These are phyloP conservation scores for Silurus aristotelis DNA, from an alignment of 2,797 vertebrate genomes.

Conservation along the genomic window DNA sequence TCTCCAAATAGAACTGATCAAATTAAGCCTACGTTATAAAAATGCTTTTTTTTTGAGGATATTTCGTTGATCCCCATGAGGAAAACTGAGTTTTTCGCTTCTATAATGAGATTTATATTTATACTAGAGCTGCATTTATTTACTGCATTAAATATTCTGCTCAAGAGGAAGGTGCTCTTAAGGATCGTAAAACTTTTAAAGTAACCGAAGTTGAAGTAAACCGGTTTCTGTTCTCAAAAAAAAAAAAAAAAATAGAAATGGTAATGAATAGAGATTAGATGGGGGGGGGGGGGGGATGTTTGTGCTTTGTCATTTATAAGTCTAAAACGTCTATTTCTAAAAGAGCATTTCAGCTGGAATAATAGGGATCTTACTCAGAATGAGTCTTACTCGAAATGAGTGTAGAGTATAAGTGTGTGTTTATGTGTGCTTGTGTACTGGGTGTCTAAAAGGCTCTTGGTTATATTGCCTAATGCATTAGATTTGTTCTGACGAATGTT, in stretches of 20 bases:
- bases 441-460: background rate
- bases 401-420: background rate
- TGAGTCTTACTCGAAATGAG: background rate
- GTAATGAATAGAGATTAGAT: background rate
- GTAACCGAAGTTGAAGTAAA: background rate
- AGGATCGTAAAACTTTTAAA: background rate
- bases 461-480: background rate
- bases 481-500: background rate
- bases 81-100: background rate
- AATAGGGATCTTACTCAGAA: background rate
- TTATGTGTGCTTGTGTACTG: background rate
- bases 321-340: background rate
- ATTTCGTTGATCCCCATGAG: no score
- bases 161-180: background rate
- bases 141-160: background rate
- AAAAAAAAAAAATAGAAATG: background rate
- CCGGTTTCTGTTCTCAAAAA: background rate
- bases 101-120: background rate
- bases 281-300: background rate
- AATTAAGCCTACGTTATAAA: background rate
- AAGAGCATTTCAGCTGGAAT: background rate
- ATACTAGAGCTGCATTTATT: background rate
- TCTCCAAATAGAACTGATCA: background rate
- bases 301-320: background rate
- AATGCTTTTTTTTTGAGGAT: no score